Evolutionary conservation across 2,797 vertebrate genomes (phyloP), one percentile per base, ranked within the genome.

Genomic region (Brachyrhaphis roseni): DNA sequence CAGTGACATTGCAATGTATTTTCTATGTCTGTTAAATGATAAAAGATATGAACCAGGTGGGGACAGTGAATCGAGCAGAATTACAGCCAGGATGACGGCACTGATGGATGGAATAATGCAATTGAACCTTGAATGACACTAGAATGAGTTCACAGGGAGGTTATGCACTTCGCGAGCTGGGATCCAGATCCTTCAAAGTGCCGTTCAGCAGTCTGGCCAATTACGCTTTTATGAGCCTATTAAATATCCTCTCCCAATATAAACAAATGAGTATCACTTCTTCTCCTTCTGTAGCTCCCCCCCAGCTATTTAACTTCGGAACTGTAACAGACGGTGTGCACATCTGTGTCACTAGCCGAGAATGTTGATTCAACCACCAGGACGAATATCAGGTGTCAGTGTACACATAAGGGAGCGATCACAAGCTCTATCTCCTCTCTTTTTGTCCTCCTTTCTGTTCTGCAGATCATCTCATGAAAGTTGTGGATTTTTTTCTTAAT

Each of bases 331-430:
- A 92, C 82, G 68, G 86, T 71, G 84, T 78, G 82, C 82, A 90
- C 89, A 90, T 93, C 88, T 93, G 91, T 94, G 92, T 94, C 92
- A 90, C 88, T 89, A 80, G 70, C 31, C 0, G 91, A 86, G 93
- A 95, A 94, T 95, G 94, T 95, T 92, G 91, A 93, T 94, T 90
- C 93, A 91, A 89, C 90, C 91, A 93, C 88, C 79, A 82, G 90
- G 91, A 92, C 43, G 75, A 91, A 89, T 88, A 96, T 95, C 95
- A 95, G 93, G 92, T 94, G 93, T 95, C 94, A 86, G 78, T 83
- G 18, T 75, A 86, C 90, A 93, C 95, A 96, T 95, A 88, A 95
- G 95, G 95, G 93, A 95, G 92, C 89, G 31, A 95, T 95, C 88
- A 90, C 74, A 46, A 81, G 46, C 86, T 74, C 84, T 81, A 76